These are phyloP conservation scores for Mormyrops attenuatus DNA, from an alignment of 2,797 vertebrate species.

Conservation along the genomic window DNA sequence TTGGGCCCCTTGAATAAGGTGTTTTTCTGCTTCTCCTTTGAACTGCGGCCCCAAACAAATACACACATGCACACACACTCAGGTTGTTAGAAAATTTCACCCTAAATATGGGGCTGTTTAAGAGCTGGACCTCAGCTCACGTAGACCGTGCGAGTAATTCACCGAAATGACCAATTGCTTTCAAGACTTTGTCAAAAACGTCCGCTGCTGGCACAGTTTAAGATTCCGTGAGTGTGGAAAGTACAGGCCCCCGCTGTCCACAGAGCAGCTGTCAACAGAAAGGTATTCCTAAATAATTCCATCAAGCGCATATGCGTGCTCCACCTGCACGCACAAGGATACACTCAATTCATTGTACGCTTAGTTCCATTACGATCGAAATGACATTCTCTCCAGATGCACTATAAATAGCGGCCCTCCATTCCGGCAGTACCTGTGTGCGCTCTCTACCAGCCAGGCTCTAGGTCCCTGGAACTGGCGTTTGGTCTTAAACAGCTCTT, in stretches of 20 bases:
- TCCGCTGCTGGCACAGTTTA: background rate
- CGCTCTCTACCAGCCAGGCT: background rate
- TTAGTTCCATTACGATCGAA: background rate
- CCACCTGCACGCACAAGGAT: background rate
- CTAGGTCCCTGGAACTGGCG: background rate
- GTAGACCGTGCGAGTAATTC: background rate
- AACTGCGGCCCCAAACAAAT: conserved; percentile 1
- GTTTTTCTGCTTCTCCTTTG: conserved; percentile 3
- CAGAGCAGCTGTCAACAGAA: background rate
- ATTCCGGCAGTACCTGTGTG: background rate
- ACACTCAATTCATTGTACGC: background rate
- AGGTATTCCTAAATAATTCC: background rate
- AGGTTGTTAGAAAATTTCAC: background rate
- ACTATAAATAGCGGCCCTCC: background rate
- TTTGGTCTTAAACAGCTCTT: background rate
- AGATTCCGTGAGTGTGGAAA: background rate
- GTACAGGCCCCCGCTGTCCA: background rate
- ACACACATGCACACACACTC: background rate
- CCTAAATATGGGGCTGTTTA: background rate
- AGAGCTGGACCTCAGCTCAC: background rate
- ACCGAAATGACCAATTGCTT: background rate
- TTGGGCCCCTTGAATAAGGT: background rate
- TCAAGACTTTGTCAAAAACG: background rate
- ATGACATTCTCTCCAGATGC: background rate
- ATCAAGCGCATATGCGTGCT: background rate